Base-by-base conservation (phyloP, 1,140 invertebrate genomes). In the Pachypsylla venusta region DNA sequence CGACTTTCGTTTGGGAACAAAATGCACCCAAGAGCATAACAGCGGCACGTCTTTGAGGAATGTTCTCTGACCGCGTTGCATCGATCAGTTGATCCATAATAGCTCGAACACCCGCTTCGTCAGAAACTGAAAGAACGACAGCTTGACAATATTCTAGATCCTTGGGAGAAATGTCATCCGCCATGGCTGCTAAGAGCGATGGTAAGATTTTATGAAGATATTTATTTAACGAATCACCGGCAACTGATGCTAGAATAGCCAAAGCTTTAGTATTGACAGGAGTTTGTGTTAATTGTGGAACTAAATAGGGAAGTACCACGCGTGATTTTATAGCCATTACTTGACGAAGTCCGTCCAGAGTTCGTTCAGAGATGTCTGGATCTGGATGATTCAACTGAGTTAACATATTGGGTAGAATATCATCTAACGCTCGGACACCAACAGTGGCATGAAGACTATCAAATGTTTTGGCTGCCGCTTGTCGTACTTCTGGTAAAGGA, bases 261-360 rank as follows among this genome's bases (percentile, higher is more conserved):
- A 98, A 72, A 2, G 93, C 93, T 74, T 91, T 88, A 1, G 91
- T 94, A 73, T 98, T 96, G 5, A 91, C 85, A 53, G 83, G 84
- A 16, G 84, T 81, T 22, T 82, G 80, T 2, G 89, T 96, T 62
- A 98, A 74, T 74, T 97, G 93, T 14, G 95, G 95, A 53, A 99
- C 85, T 48, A 98, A 75, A 72, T 97, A 97, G 1, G 94, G 94
- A 60, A 99, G 72, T 25, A 98, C 92, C 0, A 93, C 93, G 63
- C 89, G 77, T 7, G 92, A 93, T 75, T 96, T 98, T 35, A 97
- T 91, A 13, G 89, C 84, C 89, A 98, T 96, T 3, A 98, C 88
- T 80, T 98, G 93, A 59, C 90, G 80, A 57, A 98, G 76, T 39
- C 93, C 94, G 73, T 98, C 93, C 55, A 98, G 75, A 1, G 92